Evolutionary conservation across 2,797 vertebrate genomes (phyloP).

Genomic region (Myiothlypis coronata): DNA sequence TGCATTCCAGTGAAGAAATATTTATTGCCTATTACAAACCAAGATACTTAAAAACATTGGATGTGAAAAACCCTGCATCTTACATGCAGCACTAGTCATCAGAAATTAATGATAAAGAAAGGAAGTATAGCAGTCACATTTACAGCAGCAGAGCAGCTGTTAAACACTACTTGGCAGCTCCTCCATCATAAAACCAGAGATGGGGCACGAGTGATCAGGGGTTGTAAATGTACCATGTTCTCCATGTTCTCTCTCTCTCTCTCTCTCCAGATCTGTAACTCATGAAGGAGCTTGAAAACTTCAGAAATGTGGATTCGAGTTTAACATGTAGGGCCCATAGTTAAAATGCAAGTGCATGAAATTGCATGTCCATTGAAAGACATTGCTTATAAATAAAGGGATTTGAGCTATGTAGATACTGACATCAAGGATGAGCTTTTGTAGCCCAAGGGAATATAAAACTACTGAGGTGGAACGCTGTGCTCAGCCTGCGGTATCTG

Average conservation of each 20-base stretch:
- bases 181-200: neutral
- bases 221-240: accelerated
- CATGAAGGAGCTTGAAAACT: neutral
- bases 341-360: neutral
- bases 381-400: neutral
- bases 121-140: neutral
- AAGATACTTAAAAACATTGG: neutral
- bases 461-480: neutral
- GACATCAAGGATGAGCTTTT: neutral
- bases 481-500: neutral
- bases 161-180: neutral
- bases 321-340: neutral
- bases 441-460: neutral
- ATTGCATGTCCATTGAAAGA: neutral
- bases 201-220: accelerated
- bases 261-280: neutral
- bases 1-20: neutral
- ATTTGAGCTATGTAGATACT: neutral
- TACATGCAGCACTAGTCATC: neutral
- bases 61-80: neutral
- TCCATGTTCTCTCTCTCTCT: neutral
- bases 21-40: neutral
- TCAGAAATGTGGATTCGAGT: neutral
- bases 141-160: neutral
- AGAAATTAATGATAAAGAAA: neutral